These are phyloP conservation scores for Acleris emargana DNA, from an alignment of 2,888 invertebrate genomes.

Conservation along the genomic window DNA sequence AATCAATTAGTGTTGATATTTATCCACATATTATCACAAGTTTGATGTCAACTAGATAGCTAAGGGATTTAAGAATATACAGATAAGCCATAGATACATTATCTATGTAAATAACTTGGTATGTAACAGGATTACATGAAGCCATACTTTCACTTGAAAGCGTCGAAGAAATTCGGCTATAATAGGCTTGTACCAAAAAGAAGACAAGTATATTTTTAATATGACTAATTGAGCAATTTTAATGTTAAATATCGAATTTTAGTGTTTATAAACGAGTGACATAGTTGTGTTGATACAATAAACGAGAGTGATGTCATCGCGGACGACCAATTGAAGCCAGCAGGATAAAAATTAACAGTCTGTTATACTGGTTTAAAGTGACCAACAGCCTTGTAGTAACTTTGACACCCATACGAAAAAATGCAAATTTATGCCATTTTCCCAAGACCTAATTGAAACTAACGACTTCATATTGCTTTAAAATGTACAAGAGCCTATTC, in stretches of 20 bases:
- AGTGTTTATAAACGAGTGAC: constrained; percentile 21
- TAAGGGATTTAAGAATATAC: constrained; percentile 8
- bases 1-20: too few species aligned
- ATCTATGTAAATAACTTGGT: constrained; percentile 10
- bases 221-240: too few species aligned
- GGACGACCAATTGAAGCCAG: constrained; percentile 44
- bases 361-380: constrained; percentile 14
- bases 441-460: constrained; percentile 31
- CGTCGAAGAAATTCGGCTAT: not conserved
- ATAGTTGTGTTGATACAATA: constrained; percentile 24
- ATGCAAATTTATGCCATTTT: constrained; percentile 28
- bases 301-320: constrained; percentile 48
- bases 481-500: constrained; percentile 8
- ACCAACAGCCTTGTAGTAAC: constrained; percentile 25
- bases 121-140: constrained; percentile 28
- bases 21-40: not conserved
- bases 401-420: constrained; percentile 24
- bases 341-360: constrained; percentile 37
- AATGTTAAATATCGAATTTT: too few species aligned
- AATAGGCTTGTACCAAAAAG: constrained; percentile 2
- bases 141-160: constrained; percentile 15
- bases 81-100: constrained; percentile 21
- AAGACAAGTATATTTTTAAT: not conserved
- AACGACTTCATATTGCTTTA: constrained; percentile 5
- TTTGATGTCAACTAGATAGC: not conserved